Evolutionary conservation across 2,888 invertebrate genomes (phyloP).

Genomic region (Heteromurus nitidus): DNA sequence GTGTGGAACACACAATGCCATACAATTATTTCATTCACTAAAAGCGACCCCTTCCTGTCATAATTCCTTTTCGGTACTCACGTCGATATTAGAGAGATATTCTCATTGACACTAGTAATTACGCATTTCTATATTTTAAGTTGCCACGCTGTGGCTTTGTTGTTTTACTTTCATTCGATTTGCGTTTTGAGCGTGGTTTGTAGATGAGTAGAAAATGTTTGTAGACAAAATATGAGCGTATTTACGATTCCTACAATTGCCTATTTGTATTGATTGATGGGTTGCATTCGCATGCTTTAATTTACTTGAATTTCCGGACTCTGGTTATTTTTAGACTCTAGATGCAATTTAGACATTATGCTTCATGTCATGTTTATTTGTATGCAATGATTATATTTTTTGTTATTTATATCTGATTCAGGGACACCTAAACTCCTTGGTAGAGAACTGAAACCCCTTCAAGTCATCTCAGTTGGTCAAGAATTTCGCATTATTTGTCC

Average conservation of each 20-base stretch:
- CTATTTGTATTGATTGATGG: not conserved
- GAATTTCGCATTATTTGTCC: conserved; percentile 72
- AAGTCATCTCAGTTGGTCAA: conserved; percentile 68
- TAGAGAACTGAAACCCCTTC: conserved; percentile 69
- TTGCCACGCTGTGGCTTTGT: not conserved
- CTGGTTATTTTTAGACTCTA: too few relatives aligned
- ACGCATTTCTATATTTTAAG: conserved; percentile 25
- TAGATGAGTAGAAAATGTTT: not conserved
- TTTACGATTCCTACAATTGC: not conserved
- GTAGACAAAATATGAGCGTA: not conserved
- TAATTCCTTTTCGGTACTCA: not conserved
- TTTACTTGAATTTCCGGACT: too few relatives aligned
- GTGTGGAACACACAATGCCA: not conserved
- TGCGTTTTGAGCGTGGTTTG: not conserved
- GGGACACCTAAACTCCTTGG: conserved; percentile 64
- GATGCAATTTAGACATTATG: not conserved
- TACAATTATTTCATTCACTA: conserved; percentile 46
- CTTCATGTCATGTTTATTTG: not conserved
- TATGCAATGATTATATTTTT: too few relatives aligned
- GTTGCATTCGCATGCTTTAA: not conserved
- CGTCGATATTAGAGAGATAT: too few relatives aligned
- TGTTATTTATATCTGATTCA: conserved; percentile 20
- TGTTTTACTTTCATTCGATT: not conserved
- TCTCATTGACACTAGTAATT: not conserved
- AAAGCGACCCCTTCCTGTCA: conserved; percentile 9